phyloP scores from a whole-genome alignment of 2,888 invertebrate genomes.

The Chydorus sphaericus region DNA sequence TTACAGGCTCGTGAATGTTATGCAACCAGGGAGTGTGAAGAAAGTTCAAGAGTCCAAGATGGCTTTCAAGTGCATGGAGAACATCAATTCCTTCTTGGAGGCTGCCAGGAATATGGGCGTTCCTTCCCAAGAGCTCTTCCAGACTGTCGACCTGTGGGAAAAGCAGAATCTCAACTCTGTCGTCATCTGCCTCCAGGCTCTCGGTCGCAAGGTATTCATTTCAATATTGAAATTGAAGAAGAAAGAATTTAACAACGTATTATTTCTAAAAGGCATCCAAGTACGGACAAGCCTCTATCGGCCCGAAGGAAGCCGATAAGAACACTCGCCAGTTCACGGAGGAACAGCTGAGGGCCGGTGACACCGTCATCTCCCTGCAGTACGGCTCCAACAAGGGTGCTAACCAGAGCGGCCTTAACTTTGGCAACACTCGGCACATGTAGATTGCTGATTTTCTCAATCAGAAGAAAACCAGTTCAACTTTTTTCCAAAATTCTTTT shows the following conservation, averaged over 20 bases:
- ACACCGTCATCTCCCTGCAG: conserved; percentile 84
- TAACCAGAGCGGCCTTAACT: conserved; percentile 88
- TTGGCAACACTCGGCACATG: conserved; percentile 95
- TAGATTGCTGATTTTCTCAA: conserved; percentile 31
- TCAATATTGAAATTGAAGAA: neutral
- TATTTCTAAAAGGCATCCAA: conserved; percentile 43
- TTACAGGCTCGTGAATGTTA: conserved; percentile 67
- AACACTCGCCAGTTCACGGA: conserved; percentile 86
- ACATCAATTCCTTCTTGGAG: conserved; percentile 84
- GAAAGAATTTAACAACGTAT: neutral
- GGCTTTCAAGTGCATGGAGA: conserved; percentile 98
- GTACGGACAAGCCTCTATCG: conserved; percentile 74
- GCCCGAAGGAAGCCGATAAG: conserved; percentile 91
- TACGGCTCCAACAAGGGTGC: conserved; percentile 97
- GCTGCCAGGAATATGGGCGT: conserved; percentile 75
- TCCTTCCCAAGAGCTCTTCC: conserved; percentile 86
- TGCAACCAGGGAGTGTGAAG: conserved; percentile 74
- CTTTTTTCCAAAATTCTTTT: too few species aligned
- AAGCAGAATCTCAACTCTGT: conserved; percentile 90
- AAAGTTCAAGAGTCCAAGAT: conserved; percentile 80
- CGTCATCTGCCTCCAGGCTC: conserved; percentile 82
- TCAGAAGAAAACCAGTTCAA: neutral
- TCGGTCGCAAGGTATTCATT: conserved; percentile 76
- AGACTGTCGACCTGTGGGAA: conserved; percentile 95
- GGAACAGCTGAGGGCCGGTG: conserved; percentile 83